Conservation (phyloP, 2,113 vertebrate species). For the Phyllostomus discolor region DNA sequence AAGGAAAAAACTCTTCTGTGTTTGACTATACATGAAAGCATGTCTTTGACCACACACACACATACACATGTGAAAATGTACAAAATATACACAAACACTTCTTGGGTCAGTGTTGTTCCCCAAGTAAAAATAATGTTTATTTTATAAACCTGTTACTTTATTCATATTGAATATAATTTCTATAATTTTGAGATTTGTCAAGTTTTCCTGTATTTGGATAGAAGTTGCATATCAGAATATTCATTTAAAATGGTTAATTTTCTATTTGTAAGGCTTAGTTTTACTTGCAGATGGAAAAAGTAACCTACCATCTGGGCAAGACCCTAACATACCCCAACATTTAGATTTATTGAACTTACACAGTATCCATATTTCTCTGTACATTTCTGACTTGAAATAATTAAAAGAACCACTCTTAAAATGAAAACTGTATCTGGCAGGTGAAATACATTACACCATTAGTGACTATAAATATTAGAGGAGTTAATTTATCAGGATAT, state of each 20-base stretch:
- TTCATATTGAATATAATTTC: not conserved
- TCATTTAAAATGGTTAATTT: not conserved
- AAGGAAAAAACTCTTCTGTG: not conserved
- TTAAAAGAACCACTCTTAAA: not conserved
- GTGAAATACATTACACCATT: not conserved
- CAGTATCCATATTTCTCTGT: not conserved
- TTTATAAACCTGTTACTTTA: not conserved
- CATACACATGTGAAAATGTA: not conserved
- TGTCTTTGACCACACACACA: not conserved
- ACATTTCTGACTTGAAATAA: not conserved
- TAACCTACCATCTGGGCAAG: not conserved
- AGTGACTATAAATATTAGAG: not conserved
- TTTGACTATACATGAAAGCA: not conserved
- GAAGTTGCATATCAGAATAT: not conserved
- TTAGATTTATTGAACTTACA: not conserved
- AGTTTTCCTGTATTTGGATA: not conserved
- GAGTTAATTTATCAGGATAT: not conserved
- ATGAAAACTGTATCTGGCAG: not conserved
- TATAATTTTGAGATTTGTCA: not conserved
- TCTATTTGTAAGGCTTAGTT: not conserved
- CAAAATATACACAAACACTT: not conserved
- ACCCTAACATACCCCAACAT: not conserved
- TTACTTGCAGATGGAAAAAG: not conserved
- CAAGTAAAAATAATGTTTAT: not conserved
- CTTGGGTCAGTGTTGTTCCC: not conserved